Conservation (phyloP, 2,113 vertebrate genomes). For the Desmodus rotundus region DNA sequence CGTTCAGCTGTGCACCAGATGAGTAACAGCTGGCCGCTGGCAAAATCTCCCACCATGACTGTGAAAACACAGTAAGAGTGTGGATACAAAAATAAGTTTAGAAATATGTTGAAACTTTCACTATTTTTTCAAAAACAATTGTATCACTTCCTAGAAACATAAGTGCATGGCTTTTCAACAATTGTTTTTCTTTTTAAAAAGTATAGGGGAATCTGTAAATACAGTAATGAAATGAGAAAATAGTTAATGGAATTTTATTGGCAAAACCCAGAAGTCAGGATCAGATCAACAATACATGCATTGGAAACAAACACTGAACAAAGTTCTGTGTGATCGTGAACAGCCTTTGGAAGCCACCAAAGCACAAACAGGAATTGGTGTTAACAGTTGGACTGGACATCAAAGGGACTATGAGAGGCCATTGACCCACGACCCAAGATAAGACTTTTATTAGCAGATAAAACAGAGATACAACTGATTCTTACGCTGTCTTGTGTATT, state of each 20-base stretch:
- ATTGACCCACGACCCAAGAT: not conserved
- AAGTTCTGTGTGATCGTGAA: not conserved
- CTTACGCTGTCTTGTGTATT: not conserved
- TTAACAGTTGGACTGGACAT: not conserved
- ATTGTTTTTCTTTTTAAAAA: not conserved
- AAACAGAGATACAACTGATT: not conserved
- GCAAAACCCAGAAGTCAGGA: not conserved
- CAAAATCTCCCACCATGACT: not conserved
- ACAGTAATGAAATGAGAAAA: slow-evolving; percentile 13
- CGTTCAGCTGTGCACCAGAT: slow-evolving; percentile 10
- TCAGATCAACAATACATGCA: not conserved
- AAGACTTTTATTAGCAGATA: not conserved
- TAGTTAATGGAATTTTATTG: not conserved
- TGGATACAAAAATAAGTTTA: slow-evolving; percentile 27
- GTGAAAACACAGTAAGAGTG: not conserved
- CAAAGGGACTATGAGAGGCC: not conserved
- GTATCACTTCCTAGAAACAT: slow-evolving; percentile 32
- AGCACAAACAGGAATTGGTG: not conserved
- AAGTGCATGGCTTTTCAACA: not conserved
- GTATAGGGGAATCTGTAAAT: not conserved
- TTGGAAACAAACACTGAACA: not conserved
- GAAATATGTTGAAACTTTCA: slow-evolving; percentile 21
- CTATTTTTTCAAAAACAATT: slow-evolving; percentile 49
- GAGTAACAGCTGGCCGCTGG: not conserved
- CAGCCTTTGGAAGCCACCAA: not conserved